Conservation (phyloP, 2,797 vertebrate species). For the Epinephelus malabaricus region DNA sequence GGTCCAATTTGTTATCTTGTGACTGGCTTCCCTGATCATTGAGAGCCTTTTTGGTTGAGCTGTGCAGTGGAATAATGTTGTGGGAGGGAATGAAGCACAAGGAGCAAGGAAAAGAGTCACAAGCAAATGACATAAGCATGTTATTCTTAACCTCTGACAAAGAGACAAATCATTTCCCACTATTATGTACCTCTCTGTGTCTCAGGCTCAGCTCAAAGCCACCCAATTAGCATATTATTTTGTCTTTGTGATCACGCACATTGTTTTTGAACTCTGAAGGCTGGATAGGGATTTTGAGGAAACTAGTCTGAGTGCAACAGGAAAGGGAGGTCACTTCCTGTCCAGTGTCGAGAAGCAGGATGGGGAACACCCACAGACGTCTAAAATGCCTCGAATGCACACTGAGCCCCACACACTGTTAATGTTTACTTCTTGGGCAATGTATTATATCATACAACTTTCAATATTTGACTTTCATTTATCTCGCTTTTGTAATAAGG, state of each 20-base stretch:
- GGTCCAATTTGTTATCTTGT: conserved; percentile 25
- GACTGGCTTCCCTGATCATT: not conserved
- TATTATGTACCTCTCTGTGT: conserved; percentile 24
- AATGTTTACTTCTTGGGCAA: not conserved
- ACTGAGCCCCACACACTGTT: not conserved
- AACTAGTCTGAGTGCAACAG: conserved; percentile 65
- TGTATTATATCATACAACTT: not conserved
- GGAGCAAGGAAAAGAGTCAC: not conserved
- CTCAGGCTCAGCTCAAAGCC: not conserved
- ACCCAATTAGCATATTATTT: not conserved
- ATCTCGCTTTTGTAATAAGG: not conserved
- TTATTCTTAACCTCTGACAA: conserved; percentile 36
- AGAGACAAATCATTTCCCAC: conserved; percentile 42
- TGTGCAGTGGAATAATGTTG: not conserved
- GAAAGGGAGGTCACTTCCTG: conserved; percentile 84
- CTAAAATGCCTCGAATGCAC: conserved; percentile 18
- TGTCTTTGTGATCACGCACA: conserved; percentile 9
- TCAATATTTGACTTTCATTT: not conserved
- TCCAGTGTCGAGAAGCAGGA: conserved; percentile 35
- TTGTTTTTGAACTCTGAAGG: conserved; percentile 8
- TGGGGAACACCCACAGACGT: conserved; percentile 55
- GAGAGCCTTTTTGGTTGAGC: not conserved
- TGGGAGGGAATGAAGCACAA: not conserved
- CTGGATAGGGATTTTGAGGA: conserved; percentile 46
- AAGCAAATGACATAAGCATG: conserved; percentile 16